Conservation (phyloP, 2,888 invertebrate species). For the Melanargia galathea region DNA sequence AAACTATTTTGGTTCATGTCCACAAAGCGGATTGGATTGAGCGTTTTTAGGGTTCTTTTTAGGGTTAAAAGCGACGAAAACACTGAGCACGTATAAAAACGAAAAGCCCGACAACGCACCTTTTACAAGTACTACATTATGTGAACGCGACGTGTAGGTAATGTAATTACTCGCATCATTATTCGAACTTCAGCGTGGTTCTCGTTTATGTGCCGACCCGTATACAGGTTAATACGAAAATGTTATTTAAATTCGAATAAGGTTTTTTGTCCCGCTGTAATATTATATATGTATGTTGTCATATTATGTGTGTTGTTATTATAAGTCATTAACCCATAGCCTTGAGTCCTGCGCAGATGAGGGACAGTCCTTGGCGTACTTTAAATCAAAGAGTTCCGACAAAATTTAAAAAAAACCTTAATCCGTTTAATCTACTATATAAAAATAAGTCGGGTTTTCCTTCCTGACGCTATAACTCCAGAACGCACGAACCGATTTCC, state of each 20-base stretch:
- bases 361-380: too few relatives aligned
- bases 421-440: too few relatives aligned
- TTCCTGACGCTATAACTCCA: too few relatives aligned
- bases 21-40: too few relatives aligned
- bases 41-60: too few relatives aligned
- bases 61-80: background rate
- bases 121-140: background rate
- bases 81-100: constrained; percentile 4
- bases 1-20: too few relatives aligned
- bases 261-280: background rate
- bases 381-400: too few relatives aligned
- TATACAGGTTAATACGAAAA: background rate
- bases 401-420: too few relatives aligned
- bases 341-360: too few relatives aligned
- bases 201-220: background rate
- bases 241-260: background rate
- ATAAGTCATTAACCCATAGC: background rate
- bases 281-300: background rate
- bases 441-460: too few relatives aligned
- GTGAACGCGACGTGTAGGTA: constrained; percentile 2
- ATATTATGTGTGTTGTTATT: background rate
- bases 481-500: too few relatives aligned
- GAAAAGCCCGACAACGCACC: constrained; percentile 4
- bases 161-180: constrained; percentile 19
- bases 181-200: constrained; percentile 3